Base-by-base conservation (phyloP, 1,140 invertebrate genomes). In the Muscidifurax raptorellus region DNA sequence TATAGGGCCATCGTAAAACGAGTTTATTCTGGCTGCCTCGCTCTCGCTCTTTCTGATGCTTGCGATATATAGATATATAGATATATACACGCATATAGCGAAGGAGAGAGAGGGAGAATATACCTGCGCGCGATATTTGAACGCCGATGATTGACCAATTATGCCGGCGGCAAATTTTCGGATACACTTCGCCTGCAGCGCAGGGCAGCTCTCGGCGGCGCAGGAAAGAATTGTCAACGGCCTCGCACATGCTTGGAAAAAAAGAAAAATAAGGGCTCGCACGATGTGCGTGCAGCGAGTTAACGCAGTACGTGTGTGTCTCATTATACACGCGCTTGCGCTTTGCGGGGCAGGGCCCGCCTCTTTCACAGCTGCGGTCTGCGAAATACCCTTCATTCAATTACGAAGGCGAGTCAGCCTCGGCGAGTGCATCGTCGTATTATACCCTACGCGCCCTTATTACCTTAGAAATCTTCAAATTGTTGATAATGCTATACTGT, bases 1-100 rank as follows among this genome's bases (percentile, higher is more conserved):
- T 92, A 93, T 93, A 93, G 91, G 89, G 90, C 91, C 88, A 92
- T 93, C 92, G 92, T 93, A 93, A 93, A 93, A 93, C 88, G 85
- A 86, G 80, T 86, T 85, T 88, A 87, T 89, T 84, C 76, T 64
- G 36, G 40, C 67, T 64, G 52, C 72, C 25, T 22, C 2, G n/a
- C 13, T 12, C 13, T 5, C 52, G 6, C 22, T 22, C 52, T 52
- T 15, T 52, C 47, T 10, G 9, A 15, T 47, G 44, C 44, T 10
- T 10, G 44, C 1, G 2, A 18, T 18, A 52, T 47, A 13, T 47
- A 47, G 7, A 22, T 22, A 52, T 15, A 22, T 0, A 18, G 47
- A 15, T 52, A 1, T 52, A 5, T 52, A 15, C 3, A 15, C 12
- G 47, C 13, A 13, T 40, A 40, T 40, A 47, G n/a, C n/a, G n/a